phyloP scores from a whole-genome alignment of 2,888 invertebrate species.

The Cheilosia scutellata region DNA sequence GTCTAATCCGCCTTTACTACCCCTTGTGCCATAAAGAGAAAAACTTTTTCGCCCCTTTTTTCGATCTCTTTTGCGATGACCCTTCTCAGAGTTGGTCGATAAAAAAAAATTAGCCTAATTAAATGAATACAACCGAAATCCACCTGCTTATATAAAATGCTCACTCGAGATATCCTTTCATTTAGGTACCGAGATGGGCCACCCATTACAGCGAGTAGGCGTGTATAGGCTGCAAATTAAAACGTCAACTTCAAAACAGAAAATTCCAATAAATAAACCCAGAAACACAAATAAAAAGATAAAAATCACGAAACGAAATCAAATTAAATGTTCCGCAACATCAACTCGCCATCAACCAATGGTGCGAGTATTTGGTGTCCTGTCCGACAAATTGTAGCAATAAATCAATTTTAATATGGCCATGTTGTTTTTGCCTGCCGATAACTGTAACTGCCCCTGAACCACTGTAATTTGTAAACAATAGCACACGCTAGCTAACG shows the following conservation, averaged over 20 bases:
- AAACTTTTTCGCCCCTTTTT: too few relatives aligned
- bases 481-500: constrained; percentile 6
- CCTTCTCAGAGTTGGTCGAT: background rate
- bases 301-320: constrained; percentile 39
- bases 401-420: constrained; percentile 70
- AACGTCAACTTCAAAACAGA: constrained; percentile 23
- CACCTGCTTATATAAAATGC: constrained; percentile 25
- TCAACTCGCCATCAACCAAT: constrained; percentile 11
- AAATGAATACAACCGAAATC: constrained; percentile 19
- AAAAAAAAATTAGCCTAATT: constrained; percentile 36
- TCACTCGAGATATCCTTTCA: constrained; percentile 10
- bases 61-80: too few relatives aligned
- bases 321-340: constrained; percentile 40
- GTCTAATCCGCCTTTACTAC: too few relatives aligned
- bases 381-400: constrained; percentile 45
- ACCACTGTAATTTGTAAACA: constrained; percentile 26
- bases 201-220: background rate
- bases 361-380: background rate
- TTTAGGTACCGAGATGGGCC: background rate
- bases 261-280: constrained; percentile 7
- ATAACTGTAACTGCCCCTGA: background rate
- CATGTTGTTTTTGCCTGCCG: constrained; percentile 36
- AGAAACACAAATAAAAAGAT: constrained; percentile 22
- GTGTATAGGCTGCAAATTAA: constrained; percentile 9
- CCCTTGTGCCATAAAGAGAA: too few relatives aligned